Conservation (phyloP, 2,888 invertebrate genomes). For the Amiota minor region DNA sequence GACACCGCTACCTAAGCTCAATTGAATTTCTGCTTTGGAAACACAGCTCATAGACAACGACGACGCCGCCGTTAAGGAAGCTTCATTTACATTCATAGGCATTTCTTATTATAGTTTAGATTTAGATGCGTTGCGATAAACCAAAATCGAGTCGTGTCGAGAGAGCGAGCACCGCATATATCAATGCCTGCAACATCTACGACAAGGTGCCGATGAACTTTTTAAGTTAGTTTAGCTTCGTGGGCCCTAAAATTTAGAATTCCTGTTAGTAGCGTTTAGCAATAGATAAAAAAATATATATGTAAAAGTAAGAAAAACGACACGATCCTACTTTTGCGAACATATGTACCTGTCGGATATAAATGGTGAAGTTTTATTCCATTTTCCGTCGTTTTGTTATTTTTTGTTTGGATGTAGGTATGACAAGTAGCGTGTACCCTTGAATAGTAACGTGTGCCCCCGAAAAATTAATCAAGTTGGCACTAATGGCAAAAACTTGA, state of each 20-base stretch:
- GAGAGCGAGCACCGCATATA: constrained; percentile 7
- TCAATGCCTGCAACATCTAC: background rate
- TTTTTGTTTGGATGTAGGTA: constrained; percentile 14
- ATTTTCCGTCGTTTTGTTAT: constrained; percentile 19
- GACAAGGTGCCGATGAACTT: constrained; percentile 24
- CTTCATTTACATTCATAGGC: constrained; percentile 55
- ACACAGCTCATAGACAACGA: constrained; percentile 42
- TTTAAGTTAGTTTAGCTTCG: constrained; percentile 19
- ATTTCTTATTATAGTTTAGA: constrained; percentile 35
- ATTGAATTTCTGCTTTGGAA: constrained; percentile 44
- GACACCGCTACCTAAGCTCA: constrained; percentile 35
- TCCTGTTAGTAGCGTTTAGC: no score
- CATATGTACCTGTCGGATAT: constrained; percentile 1
- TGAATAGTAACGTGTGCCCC: no score
- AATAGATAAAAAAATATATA: no score
- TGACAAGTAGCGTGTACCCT: no score
- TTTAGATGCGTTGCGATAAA: constrained; percentile 15
- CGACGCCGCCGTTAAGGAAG: constrained; percentile 30
- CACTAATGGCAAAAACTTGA: no score
- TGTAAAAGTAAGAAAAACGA: background rate
- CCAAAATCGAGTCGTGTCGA: background rate
- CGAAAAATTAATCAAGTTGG: no score
- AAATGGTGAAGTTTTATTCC: constrained; percentile 18
- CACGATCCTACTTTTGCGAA: background rate
- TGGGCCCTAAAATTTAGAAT: constrained; percentile 2